Percentiles rank a stretch among this genome's conserved stretches.
Evolutionary conservation across 2,888 invertebrate genomes (phyloP).

Genomic region (Diloba caeruleocephala): DNA sequence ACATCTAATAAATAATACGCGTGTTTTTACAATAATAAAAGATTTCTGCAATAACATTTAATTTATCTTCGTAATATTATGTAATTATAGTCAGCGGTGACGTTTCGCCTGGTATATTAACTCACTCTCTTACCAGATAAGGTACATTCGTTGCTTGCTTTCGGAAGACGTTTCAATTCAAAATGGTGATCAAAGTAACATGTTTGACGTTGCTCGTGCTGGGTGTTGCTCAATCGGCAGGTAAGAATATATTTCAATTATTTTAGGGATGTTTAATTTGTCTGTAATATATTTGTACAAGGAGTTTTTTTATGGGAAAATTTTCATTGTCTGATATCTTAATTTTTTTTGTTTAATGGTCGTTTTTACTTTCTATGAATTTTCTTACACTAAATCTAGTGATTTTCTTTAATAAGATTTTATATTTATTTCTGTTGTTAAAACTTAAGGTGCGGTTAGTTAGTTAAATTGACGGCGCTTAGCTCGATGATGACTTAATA

Average conservation of each 20-base stretch:
- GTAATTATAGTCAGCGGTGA: slow-evolving; percentile 18
- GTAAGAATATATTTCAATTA: slow-evolving; percentile 11
- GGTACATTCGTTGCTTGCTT: slow-evolving; percentile 7
- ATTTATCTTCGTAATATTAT: slow-evolving; percentile 8
- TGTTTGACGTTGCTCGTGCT: slow-evolving; percentile 25
- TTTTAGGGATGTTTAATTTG: too few species aligned
- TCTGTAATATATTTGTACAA: too few species aligned
- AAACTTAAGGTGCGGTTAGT: too few species aligned
- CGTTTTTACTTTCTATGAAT: too few species aligned
- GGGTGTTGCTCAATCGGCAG: slow-evolving; percentile 23
- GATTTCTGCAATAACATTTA: slow-evolving; percentile 9
- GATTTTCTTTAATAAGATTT: too few species aligned
- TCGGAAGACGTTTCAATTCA: slow-evolving; percentile 4
- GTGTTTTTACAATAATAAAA: background rate
- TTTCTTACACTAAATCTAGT: too few species aligned
- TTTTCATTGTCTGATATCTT: too few species aligned
- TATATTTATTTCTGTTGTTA: too few species aligned
- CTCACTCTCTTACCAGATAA: slow-evolving; percentile 20
- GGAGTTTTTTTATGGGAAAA: too few species aligned
- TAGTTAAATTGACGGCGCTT: too few species aligned
- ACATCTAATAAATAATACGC: background rate
- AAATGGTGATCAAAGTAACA: slow-evolving; percentile 29
- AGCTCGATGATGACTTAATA: too few species aligned
- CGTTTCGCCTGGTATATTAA: slow-evolving; percentile 35
- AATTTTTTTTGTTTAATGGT: too few species aligned